Percentiles rank a stretch among this genome's conserved stretches.
Evolutionary conservation across 1,140 invertebrate genomes (phyloP).

Genomic region (Andrena cerasifolii): DNA sequence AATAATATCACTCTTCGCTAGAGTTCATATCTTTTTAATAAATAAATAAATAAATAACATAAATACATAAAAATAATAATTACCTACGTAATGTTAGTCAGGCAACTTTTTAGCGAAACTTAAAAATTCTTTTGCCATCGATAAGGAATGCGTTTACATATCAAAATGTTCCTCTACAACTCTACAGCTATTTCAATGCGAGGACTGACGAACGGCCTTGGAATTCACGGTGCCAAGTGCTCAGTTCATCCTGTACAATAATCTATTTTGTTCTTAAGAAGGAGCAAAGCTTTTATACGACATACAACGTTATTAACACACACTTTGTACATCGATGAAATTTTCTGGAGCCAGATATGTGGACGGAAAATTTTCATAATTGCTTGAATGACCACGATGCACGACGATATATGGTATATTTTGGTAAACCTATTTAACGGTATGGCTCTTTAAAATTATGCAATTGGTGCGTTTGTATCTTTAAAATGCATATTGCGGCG

Average conservation of each 20-base stretch:
- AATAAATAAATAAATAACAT: conserved; percentile 56
- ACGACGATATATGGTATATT: conserved; percentile 26
- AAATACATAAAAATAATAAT: conserved; percentile 38
- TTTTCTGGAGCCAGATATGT: conserved; percentile 41
- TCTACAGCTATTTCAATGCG: conserved; percentile 39
- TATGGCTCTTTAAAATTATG: not conserved
- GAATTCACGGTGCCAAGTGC: not conserved
- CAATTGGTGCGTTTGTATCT: not conserved
- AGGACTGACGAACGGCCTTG: conserved; percentile 24
- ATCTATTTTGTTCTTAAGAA: conserved; percentile 33
- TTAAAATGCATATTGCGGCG: conserved; percentile 19
- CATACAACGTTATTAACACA: conserved; percentile 28
- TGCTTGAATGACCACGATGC: conserved; percentile 36
- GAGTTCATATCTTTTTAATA: conserved; percentile 6
- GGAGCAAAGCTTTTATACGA: conserved; percentile 31
- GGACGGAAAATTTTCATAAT: conserved; percentile 61
- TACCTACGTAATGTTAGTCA: conserved; percentile 16
- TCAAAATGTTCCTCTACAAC: conserved; percentile 29
- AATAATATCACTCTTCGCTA: conserved; percentile 21
- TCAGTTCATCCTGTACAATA: conserved; percentile 40
- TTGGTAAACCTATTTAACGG: conserved; percentile 14
- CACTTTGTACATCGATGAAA: conserved; percentile 38
- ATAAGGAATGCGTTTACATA: conserved; percentile 30
- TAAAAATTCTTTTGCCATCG: conserved; percentile 12
- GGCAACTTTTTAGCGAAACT: conserved; percentile 18